These are phyloP conservation scores for Typhlomys cinereus DNA, from an alignment of 2,113 vertebrate species.

Conservation along the genomic window DNA sequence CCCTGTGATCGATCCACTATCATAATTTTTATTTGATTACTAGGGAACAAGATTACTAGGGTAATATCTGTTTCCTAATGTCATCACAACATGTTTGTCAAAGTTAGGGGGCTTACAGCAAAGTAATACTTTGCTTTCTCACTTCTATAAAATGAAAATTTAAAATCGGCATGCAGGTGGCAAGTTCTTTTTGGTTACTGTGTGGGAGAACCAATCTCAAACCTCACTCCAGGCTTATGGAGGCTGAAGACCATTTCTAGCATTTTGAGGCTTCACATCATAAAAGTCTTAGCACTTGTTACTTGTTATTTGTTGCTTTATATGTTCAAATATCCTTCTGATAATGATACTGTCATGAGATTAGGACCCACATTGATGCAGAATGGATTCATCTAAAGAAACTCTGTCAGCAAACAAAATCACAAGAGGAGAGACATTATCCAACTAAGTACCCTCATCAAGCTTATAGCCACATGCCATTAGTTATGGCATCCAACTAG, in stretches of 20 bases:
- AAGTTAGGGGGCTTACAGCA: background rate
- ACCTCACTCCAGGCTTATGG: background rate
- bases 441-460: background rate
- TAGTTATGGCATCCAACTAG: background rate
- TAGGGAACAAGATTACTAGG: background rate
- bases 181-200: background rate
- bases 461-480: background rate
- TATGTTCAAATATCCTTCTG: too few relatives aligned
- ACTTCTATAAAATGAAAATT: background rate
- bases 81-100: background rate
- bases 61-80: background rate
- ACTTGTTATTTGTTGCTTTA: fast-evolving
- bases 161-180: background rate
- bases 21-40: background rate
- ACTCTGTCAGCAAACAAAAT: background rate
- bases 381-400: background rate
- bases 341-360: too few relatives aligned
- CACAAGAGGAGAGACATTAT: background rate
- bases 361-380: background rate
- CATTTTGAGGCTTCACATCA: background rate
- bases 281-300: background rate
- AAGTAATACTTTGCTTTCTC: background rate
- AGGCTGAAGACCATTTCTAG: fast-evolving
- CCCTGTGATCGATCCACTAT: fast-evolving
- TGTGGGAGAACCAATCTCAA: too few relatives aligned